Conservation (phyloP, 2,797 vertebrate species). For the Danio jaintianensis region DNA sequence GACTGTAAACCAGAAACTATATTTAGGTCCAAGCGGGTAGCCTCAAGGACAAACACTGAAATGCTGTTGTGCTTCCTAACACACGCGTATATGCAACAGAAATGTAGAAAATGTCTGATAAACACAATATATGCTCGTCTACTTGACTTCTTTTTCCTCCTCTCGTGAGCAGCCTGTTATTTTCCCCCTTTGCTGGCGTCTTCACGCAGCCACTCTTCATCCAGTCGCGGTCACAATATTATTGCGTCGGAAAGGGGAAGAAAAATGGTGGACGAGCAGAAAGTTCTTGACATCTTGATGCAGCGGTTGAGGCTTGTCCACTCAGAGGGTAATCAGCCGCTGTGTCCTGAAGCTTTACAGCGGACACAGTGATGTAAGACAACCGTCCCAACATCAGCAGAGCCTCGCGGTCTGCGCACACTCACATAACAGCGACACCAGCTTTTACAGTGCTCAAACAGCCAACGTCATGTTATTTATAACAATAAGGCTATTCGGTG, state of each 20-base stretch:
- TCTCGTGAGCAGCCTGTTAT: conserved; percentile 16
- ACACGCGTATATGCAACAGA: neutral
- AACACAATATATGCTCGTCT: conserved; percentile 1
- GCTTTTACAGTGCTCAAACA: conserved; percentile 37
- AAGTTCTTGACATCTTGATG: conserved; percentile 66
- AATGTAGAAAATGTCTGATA: conserved; percentile 8
- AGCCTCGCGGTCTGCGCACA: conserved; percentile 39
- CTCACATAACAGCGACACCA: conserved; percentile 15
- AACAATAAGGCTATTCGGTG: conserved; percentile 13
- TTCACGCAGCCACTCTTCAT: conserved; percentile 53
- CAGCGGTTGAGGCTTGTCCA: conserved; percentile 66
- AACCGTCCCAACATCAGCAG: conserved; percentile 51
- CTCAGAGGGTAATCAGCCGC: conserved; percentile 66
- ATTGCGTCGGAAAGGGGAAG: conserved; percentile 56
- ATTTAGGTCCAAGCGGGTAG: too few relatives aligned
- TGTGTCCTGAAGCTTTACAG: conserved; percentile 61
- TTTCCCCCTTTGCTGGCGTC: conserved; percentile 17
- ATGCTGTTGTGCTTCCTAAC: neutral
- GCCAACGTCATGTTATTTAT: conserved; percentile 17
- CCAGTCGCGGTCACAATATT: conserved; percentile 59
- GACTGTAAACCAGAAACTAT: neutral
- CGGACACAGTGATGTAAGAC: conserved; percentile 67
- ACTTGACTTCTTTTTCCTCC: conserved; percentile 22
- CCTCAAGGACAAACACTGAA: too few relatives aligned
- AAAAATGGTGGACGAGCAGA: conserved; percentile 58